Conservation (phyloP, 2,797 vertebrate genomes). For the Pristis pectinata region DNA sequence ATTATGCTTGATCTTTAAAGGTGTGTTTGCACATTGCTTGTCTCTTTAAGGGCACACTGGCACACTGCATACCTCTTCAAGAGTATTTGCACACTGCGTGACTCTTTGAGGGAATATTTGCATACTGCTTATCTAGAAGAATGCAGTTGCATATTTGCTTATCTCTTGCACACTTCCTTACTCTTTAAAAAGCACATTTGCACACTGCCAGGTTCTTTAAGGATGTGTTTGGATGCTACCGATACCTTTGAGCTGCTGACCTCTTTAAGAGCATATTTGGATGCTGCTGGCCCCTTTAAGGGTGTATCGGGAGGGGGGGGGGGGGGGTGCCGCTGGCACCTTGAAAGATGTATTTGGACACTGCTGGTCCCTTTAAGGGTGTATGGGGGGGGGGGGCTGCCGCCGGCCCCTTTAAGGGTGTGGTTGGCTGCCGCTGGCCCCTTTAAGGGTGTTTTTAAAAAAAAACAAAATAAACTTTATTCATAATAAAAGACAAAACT, state of each 20-base stretch:
- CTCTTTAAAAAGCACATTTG: neutral
- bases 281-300: neutral
- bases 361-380: neutral
- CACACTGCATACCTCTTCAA: neutral
- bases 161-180: neutral
- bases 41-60: neutral
- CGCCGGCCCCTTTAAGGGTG: too few species aligned
- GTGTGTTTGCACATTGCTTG: neutral
- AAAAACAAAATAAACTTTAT: too few species aligned
- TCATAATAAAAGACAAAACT: too few species aligned
- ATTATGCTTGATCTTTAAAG: too few species aligned
- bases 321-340: too few species aligned
- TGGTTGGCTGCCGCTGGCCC: too few species aligned
- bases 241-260: too few species aligned
- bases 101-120: too few species aligned
- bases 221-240: too few species aligned
- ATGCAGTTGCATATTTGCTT: neutral
- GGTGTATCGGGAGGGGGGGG: neutral
- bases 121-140: neutral
- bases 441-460: too few species aligned
- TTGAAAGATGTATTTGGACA: neutral
- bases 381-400: too few species aligned
- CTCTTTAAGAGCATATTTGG: neutral
- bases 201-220: too few species aligned
- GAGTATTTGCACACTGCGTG: neutral